These are phyloP conservation scores for Euglossa dilemma DNA, from an alignment of 1,140 invertebrate species.

Conservation along the genomic window DNA sequence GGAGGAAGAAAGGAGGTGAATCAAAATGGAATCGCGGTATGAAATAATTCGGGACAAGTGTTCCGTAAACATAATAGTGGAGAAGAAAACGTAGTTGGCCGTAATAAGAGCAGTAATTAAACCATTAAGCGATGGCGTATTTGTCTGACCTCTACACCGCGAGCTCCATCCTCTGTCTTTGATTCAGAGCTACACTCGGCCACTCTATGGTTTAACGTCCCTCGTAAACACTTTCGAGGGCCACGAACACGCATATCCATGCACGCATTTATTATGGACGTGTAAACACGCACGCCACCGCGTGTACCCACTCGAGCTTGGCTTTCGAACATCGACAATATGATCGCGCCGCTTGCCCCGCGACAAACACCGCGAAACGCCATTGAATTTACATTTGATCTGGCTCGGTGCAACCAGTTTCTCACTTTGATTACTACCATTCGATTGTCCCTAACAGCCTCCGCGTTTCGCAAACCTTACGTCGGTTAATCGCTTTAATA, in stretches of 20 bases:
- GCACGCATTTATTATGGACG: slow-evolving; percentile 52
- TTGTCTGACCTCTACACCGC: neutral
- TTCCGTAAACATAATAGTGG: neutral
- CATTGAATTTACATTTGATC: slow-evolving; percentile 8
- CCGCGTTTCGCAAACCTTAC: neutral
- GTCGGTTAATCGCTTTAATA: neutral
- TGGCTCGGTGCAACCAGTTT: neutral
- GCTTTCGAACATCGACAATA: slow-evolving; percentile 43
- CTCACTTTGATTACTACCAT: neutral
- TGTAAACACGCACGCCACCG: slow-evolving; percentile 22
- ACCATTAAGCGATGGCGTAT: neutral
- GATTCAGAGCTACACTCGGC: slow-evolving; percentile 21
- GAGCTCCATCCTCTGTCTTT: neutral
- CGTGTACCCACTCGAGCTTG: slow-evolving; percentile 13
- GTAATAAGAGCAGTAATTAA: slow-evolving; percentile 15
- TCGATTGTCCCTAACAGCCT: neutral
- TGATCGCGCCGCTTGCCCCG: slow-evolving; percentile 23
- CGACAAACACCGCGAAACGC: slow-evolving; percentile 1
- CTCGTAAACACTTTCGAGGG: slow-evolving; percentile 52
- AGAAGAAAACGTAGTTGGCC: neutral
- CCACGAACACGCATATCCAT: slow-evolving; percentile 29
- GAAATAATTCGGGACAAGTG: neutral
- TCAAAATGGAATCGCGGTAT: too few relatives aligned
- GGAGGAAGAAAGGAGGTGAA: too few relatives aligned
- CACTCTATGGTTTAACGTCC: slow-evolving; percentile 24